A percentile compares a stretch with the other conserved stretches of the same genome.
Conservation (phyloP, 2,113 vertebrate genomes). For the Ceratotherium simum region DNA sequence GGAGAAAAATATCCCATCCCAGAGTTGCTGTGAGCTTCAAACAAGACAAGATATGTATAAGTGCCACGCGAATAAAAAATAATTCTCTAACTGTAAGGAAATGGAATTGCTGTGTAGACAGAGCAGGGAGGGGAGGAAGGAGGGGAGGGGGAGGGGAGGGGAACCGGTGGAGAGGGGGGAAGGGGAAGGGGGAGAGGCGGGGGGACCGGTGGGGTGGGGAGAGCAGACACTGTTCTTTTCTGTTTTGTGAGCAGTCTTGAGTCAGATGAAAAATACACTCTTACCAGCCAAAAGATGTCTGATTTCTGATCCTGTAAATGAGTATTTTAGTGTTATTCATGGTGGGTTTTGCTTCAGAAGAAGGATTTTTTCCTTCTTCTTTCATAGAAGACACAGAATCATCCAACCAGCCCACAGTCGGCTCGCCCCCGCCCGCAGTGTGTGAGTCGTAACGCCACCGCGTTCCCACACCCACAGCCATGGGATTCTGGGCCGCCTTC, state of each 20-base stretch:
- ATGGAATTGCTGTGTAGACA: no score
- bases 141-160: fast-evolving
- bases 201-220: neutral
- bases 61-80: neutral
- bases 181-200: neutral
- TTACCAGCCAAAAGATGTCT: neutral
- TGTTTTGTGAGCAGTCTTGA: neutral
- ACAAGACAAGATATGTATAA: no score
- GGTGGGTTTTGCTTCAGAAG: slow-evolving; percentile 60
- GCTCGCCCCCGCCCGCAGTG: neutral
- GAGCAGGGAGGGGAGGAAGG: no score
- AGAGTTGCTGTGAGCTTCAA: neutral
- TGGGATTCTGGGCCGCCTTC: neutral
- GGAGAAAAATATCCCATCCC: neutral
- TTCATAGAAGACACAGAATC: neutral
- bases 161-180: neutral
- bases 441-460: neutral
- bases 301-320: slow-evolving; percentile 48
- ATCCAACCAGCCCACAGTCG: neutral
- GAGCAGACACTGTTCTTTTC: neutral
- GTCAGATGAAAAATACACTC: neutral
- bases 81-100: no score
- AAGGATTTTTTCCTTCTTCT: neutral
- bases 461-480: neutral
- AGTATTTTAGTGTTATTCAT: slow-evolving; percentile 14